These are phyloP conservation scores for Macquaria ambigua DNA, from an alignment of 2,113 vertebrate genomes.

Conservation along the genomic window DNA sequence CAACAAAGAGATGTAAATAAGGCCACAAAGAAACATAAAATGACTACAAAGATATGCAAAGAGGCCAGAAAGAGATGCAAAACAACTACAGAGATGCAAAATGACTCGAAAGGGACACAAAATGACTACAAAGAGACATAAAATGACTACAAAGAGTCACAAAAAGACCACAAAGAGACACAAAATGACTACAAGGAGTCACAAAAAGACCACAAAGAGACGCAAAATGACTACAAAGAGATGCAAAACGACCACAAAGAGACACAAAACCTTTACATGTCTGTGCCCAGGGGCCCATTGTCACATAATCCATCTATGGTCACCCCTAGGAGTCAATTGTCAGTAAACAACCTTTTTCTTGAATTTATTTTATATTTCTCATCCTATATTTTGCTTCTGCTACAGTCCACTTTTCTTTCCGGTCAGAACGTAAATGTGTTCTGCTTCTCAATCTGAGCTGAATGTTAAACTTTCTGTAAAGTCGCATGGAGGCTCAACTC, in stretches of 20 bases:
- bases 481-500: background rate
- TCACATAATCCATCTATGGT: background rate
- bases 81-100: background rate
- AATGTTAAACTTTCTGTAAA: constrained; percentile 16
- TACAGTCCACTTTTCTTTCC: background rate
- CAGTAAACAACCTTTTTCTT: background rate
- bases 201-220: background rate
- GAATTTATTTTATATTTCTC: background rate
- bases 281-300: background rate
- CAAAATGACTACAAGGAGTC: background rate
- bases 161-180: background rate
- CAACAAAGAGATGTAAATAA: background rate
- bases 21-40: background rate
- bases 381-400: background rate
- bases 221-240: background rate
- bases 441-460: constrained; percentile 19
- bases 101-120: background rate
- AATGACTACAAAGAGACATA: background rate
- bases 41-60: background rate
- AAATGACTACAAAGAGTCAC: background rate
- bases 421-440: constrained; percentile 1
- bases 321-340: background rate
- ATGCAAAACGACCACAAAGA: background rate
- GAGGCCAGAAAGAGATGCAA: background rate
- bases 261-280: background rate